Conservation (phyloP, 2,113 vertebrate genomes). For the Neotragus pygmaeus region DNA sequence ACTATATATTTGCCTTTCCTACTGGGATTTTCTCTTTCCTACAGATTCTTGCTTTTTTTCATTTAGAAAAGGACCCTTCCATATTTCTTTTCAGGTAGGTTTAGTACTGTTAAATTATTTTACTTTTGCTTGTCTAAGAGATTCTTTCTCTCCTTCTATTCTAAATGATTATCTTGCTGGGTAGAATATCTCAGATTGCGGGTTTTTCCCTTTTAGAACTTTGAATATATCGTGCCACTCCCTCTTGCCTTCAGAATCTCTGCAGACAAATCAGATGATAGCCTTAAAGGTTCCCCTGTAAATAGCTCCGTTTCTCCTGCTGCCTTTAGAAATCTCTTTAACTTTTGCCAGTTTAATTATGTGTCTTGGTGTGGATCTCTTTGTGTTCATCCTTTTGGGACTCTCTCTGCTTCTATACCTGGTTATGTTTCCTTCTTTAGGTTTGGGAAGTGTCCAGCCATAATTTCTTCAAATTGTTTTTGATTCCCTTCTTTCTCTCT, state of each 20-base stretch:
- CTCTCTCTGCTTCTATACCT: not conserved
- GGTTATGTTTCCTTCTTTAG: not conserved
- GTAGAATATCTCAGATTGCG: not conserved
- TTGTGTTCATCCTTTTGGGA: not conserved
- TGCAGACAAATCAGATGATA: not conserved
- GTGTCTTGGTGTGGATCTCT: not conserved
- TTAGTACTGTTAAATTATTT: not conserved
- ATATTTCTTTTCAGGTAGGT: not conserved
- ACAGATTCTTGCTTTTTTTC: not conserved
- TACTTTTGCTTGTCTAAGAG: not conserved
- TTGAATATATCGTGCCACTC: not conserved
- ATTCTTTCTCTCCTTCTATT: not conserved
- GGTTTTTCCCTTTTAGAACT: not conserved
- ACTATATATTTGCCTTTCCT: not conserved
- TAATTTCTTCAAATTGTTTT: not conserved
- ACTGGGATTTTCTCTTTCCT: not conserved
- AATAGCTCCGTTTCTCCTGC: not conserved
- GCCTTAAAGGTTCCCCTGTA: not conserved
- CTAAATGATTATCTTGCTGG: not conserved
- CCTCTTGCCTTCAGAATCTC: not conserved
- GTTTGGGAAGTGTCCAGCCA: not conserved
- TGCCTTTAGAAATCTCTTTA: not conserved
- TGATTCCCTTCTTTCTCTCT: not conserved
- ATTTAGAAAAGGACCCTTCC: not conserved
- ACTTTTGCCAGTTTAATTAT: not conserved